Percentiles rank a stretch among this genome's conserved stretches.
These are phyloP conservation scores for Stictocephala bisonia DNA, from an alignment of 2,888 invertebrate species.

Conservation along the genomic window DNA sequence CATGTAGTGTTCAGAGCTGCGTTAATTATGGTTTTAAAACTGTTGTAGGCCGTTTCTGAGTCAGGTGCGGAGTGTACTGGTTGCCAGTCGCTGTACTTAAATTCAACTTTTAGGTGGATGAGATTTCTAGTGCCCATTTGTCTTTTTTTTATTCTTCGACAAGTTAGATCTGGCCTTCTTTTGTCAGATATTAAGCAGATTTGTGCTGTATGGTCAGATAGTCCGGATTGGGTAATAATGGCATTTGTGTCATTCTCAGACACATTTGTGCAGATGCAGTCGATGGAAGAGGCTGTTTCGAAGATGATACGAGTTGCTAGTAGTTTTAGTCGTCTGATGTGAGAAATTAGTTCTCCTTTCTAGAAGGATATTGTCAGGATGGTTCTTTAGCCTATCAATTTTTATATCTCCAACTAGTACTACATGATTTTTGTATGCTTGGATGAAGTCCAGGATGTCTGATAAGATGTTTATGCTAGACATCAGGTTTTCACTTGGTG, in stretches of 20 bases:
- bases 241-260: constrained; percentile 6
- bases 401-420: too few species aligned
- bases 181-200: background rate
- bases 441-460: too few species aligned
- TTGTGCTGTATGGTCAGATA: constrained; percentile 11
- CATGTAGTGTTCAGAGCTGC: background rate
- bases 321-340: constrained; percentile 11
- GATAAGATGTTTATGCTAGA: too few species aligned
- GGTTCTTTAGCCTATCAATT: too few species aligned
- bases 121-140: constrained; percentile 2
- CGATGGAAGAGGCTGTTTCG: background rate
- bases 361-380: too few species aligned
- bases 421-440: too few species aligned
- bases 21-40: background rate
- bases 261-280: constrained; percentile 12
- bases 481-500: too few species aligned
- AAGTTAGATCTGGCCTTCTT: background rate
- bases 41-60: constrained; percentile 7
- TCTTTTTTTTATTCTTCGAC: background rate
- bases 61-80: background rate
- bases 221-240: background rate
- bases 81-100: background rate
- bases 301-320: background rate
- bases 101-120: background rate
- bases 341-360: too few species aligned